Base-by-base conservation (phyloP, 2,888 invertebrate species). In the Protodeltote pygarga region DNA sequence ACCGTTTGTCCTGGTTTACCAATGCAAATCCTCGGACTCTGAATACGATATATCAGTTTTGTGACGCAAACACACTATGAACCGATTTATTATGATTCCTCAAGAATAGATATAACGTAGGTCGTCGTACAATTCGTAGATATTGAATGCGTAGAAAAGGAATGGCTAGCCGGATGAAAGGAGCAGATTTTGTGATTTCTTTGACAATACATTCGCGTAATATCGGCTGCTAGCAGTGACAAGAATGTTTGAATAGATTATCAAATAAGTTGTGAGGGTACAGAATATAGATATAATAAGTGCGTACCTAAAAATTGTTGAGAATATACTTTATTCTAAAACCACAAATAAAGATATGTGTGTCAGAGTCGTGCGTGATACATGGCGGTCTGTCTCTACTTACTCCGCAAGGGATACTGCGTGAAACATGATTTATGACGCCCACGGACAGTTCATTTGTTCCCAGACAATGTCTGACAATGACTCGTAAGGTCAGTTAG, bases 31-130 rank as follows among this genome's bases (percentile, higher is more conserved):
- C 37, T 13, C 37, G 9, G 45, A 23, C 33, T 23, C 25, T 9
- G 29, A 50, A 57, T 46, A 53, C 47, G 42, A 47, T 51, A 54
- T 54, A 65, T 65, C 52, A 65, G 46, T 55, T 49, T 48, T 33
- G 58, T 70, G 63, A 69, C 65, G 65, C 61, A 55, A 54, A 48
- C 41, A 51, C 39, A 37, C 29, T 53, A 50, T 54, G 46, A 52
- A 21, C 32, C 39, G 35, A 69, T 65, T 50, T 49, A 66, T 65
- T 44, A 17, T 50, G 31, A 49, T 54, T 48, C 14, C 25, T 14
- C 21, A 31, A 45, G 25, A 54, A 60, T 52, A 59, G 46, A 42
- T 49, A 31, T 42, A 21, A 49, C 32, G 11, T 8, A n/a, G n/a
- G n/a, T n/a, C n/a, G n/a, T n/a, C n/a, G n/a, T n/a, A n/a, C n/a